Conservation (phyloP, 2,113 vertebrate genomes). For the Anthoscopus minutus region DNA sequence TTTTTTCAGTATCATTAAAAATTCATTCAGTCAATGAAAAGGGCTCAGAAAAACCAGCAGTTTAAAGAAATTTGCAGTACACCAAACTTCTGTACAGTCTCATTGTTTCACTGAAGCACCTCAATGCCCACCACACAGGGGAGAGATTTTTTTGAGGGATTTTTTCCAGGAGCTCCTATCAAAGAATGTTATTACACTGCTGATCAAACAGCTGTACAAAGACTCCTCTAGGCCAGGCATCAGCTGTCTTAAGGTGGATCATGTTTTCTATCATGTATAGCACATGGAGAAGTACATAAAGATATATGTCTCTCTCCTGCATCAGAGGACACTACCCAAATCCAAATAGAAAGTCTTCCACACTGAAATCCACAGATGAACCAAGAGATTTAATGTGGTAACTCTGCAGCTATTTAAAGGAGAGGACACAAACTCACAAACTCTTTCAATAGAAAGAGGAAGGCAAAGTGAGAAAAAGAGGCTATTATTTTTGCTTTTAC, state of each 20-base stretch:
- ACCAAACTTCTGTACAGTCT: neutral
- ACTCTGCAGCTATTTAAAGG: neutral
- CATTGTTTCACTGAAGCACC: neutral
- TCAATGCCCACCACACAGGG: fast-evolving
- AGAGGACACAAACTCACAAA: neutral
- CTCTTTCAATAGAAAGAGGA: neutral
- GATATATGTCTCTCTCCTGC: neutral
- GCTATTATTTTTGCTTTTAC: neutral
- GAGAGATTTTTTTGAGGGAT: neutral
- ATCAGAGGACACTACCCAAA: neutral
- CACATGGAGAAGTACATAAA: neutral
- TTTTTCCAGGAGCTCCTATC: neutral
- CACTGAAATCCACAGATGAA: neutral
- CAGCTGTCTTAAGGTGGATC: neutral
- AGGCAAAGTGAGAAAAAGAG: neutral
- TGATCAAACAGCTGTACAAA: neutral
- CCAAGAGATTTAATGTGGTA: neutral
- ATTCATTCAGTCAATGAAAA: neutral
- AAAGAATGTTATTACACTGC: neutral
- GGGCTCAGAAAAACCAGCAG: neutral
- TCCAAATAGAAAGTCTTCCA: neutral
- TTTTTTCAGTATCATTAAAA: neutral
- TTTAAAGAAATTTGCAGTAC: neutral
- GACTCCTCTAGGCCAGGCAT: neutral
- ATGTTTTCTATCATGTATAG: neutral